Percentiles rank a stretch among this genome's conserved stretches.
These are phyloP conservation scores for Sphaerophoria rueppellii DNA, from an alignment of 2,888 invertebrate genomes.

Conservation along the genomic window DNA sequence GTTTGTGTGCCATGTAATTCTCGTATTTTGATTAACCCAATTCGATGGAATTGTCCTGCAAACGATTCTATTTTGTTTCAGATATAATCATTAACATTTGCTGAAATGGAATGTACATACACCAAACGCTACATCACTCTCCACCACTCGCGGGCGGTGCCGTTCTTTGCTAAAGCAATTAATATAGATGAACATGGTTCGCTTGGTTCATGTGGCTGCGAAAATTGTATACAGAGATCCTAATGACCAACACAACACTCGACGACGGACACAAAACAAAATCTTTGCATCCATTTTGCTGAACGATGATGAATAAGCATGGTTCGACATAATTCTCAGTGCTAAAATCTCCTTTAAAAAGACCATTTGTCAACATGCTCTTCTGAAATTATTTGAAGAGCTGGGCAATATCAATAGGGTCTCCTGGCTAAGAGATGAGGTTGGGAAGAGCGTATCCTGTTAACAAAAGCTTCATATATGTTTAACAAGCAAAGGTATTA, in stretches of 20 bases:
- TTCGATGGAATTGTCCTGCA: neutral
- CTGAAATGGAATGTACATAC: neutral
- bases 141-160: neutral
- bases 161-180: constrained; percentile 5
- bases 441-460: neutral
- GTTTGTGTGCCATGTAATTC: neutral
- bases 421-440: neutral
- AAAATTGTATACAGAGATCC: neutral
- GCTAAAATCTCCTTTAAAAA: constrained; percentile 12
- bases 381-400: neutral
- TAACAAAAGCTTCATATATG: constrained; percentile 22
- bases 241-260: too few species aligned
- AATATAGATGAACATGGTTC: neutral
- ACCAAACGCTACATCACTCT: neutral
- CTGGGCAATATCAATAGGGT: neutral
- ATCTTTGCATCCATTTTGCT: neutral
- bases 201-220: neutral
- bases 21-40: constrained; percentile 9
- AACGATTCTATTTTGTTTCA: neutral
- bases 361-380: constrained; percentile 34
- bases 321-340: constrained; percentile 21
- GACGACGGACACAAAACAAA: neutral
- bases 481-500: constrained; percentile 31
- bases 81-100: constrained; percentile 5
- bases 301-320: neutral